phyloP scores from a whole-genome alignment of 2,797 vertebrate species.

The Gambelia wislizenii region DNA sequence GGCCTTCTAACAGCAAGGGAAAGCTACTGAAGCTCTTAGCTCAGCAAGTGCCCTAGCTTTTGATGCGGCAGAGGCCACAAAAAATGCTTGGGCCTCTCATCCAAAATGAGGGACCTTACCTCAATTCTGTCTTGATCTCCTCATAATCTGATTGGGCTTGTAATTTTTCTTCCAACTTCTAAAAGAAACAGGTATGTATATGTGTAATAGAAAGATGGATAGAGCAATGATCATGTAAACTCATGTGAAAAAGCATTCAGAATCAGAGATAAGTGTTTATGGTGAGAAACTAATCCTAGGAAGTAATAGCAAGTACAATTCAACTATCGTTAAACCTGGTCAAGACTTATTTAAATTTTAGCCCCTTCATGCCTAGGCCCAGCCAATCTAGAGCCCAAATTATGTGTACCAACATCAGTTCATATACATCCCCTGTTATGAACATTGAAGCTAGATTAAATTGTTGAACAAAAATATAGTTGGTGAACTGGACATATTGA shows the following conservation, averaged over 20 bases:
- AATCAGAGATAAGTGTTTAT: too few relatives aligned
- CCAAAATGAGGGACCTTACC: conserved; percentile 77
- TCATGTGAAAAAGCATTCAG: not conserved
- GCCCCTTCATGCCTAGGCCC: not conserved
- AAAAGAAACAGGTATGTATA: conserved; percentile 31
- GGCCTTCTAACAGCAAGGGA: too few relatives aligned
- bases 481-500: not conserved
- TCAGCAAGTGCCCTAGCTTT: not conserved
- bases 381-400: too few relatives aligned
- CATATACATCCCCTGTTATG: not conserved
- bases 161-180: conserved; percentile 97
- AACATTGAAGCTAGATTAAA: not conserved
- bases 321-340: not conserved
- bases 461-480: not conserved
- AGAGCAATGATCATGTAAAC: not conserved
- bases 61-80: not conserved
- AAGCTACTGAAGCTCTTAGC: not conserved
- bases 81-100: too few relatives aligned
- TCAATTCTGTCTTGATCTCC: conserved; percentile 98
- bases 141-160: conserved; percentile 95
- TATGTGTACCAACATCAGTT: not conserved
- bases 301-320: not conserved
- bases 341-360: not conserved
- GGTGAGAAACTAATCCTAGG: not conserved
- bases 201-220: not conserved